A percentile compares a stretch with the other conserved stretches of the same genome.
phyloP scores from a whole-genome alignment of 2,888 invertebrate genomes.

The Stegophylla sp. region DNA sequence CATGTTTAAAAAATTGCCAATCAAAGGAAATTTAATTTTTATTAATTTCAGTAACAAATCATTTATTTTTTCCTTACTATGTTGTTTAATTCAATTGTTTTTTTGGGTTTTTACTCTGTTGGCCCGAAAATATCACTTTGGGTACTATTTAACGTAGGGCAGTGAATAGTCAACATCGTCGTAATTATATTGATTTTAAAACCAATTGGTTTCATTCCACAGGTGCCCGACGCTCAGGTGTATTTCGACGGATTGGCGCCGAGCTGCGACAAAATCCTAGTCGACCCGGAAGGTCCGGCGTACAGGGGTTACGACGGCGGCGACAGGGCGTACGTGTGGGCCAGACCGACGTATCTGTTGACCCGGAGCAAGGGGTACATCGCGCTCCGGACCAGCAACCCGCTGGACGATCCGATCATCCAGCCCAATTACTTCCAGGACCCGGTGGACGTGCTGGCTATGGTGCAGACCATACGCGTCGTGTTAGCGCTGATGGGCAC shows the following conservation, averaged over 20 bases:
- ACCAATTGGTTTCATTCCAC: slow-evolving; percentile 51
- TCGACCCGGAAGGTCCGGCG: slow-evolving; percentile 29
- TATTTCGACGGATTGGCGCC: slow-evolving; percentile 65
- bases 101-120: too few species aligned
- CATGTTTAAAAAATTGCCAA: too few species aligned
- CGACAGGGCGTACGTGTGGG: slow-evolving; percentile 62
- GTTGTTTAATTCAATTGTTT: too few species aligned
- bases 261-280: slow-evolving; percentile 61
- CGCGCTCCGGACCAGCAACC: slow-evolving; percentile 66
- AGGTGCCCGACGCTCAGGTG: slow-evolving; percentile 65
- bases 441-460: slow-evolving; percentile 64
- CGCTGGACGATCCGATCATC: slow-evolving; percentile 67
- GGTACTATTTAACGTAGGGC: too few species aligned
- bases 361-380: slow-evolving; percentile 63
- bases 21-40: too few species aligned
- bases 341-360: slow-evolving; percentile 64
- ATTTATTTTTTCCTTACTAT: too few species aligned
- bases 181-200: neutral
- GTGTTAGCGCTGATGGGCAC: slow-evolving; percentile 61
- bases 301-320: slow-evolving; percentile 47
- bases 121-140: too few species aligned
- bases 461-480: slow-evolving; percentile 64
- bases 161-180: too few species aligned
- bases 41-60: too few species aligned
- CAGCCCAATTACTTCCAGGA: slow-evolving; percentile 68